phyloP scores from a whole-genome alignment of 23 tunicate genomes.

The Corella eumyota region DNA sequence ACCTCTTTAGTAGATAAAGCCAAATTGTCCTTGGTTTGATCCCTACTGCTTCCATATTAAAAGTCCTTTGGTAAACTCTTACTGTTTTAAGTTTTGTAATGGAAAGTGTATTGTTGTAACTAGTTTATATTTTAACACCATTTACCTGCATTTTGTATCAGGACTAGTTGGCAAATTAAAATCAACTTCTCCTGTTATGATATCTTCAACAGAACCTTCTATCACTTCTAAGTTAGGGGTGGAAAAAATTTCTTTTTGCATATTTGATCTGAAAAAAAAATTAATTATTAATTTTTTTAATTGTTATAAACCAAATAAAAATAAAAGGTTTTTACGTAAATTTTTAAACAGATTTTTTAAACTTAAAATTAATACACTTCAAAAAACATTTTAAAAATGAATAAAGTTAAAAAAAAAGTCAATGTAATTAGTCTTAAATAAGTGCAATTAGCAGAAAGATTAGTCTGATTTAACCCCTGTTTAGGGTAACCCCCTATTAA shows the following conservation, averaged over 20 bases:
- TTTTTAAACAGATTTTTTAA: not conserved
- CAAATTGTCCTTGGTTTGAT: too few species aligned
- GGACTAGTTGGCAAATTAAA: not conserved
- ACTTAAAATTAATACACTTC: not conserved
- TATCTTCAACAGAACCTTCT: constrained; percentile 76
- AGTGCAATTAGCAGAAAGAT: not conserved
- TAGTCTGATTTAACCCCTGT: too few species aligned
- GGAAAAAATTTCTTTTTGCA: constrained; percentile 62
- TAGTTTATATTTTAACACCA: too few species aligned
- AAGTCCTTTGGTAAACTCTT: too few species aligned
- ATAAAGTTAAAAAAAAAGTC: not conserved
- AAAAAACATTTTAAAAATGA: not conserved
- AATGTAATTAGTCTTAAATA: not conserved
- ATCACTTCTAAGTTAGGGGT: constrained; percentile 44
- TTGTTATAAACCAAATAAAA: not conserved
- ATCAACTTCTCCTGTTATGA: constrained; percentile 26
- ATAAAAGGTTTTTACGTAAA: not conserved
- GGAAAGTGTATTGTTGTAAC: too few species aligned
- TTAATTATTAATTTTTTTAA: constrained; percentile 1
- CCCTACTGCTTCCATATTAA: too few species aligned
- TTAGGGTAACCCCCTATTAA: constrained; percentile 1
- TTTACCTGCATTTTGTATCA: constrained; percentile 51
- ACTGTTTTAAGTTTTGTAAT: too few species aligned
- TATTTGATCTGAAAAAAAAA: constrained; percentile 19
- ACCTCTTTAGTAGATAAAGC: too few species aligned